Percentiles rank a stretch among this genome's conserved stretches.
phyloP scores from a whole-genome alignment of 2,888 invertebrate species.

The Lepidocyrtinus sp. region DNA sequence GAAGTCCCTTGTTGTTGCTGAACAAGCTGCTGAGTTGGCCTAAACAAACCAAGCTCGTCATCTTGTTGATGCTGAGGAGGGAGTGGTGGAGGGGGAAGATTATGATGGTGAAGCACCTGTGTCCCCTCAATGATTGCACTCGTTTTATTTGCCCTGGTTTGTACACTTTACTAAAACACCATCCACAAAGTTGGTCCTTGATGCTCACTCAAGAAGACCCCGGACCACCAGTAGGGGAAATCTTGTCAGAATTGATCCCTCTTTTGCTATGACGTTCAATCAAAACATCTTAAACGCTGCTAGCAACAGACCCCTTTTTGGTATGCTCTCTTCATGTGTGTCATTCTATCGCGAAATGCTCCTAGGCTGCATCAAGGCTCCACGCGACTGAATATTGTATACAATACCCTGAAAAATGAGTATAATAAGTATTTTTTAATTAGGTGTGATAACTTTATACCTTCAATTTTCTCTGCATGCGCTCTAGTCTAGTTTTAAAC shows the following conservation, averaged over 20 bases:
- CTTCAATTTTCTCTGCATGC: too few relatives aligned
- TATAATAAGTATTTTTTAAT: too few relatives aligned
- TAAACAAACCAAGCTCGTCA: slow-evolving; percentile 43
- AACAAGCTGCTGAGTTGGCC: neutral
- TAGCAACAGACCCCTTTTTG: too few relatives aligned
- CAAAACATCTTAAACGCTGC: too few relatives aligned
- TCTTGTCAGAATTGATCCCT: neutral
- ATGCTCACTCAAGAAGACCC: neutral
- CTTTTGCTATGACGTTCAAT: neutral
- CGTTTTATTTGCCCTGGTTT: neutral
- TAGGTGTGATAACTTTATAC: too few relatives aligned
- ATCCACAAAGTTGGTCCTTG: neutral
- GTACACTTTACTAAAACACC: neutral
- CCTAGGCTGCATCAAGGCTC: too few relatives aligned
- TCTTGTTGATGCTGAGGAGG: slow-evolving; percentile 39
- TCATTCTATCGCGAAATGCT: too few relatives aligned
- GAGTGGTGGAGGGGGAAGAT: slow-evolving; percentile 31
- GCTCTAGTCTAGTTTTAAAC: too few relatives aligned
- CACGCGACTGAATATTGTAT: too few relatives aligned
- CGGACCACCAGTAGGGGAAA: neutral
- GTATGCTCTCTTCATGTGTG: too few relatives aligned
- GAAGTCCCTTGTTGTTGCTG: slow-evolving; percentile 14
- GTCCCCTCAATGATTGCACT: slow-evolving; percentile 54
- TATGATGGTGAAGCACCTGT: slow-evolving; percentile 27
- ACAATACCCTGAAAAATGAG: too few relatives aligned